Evolutionary conservation across 2,113 vertebrate species (phyloP).

Genomic region (Diadophis punctatus): DNA sequence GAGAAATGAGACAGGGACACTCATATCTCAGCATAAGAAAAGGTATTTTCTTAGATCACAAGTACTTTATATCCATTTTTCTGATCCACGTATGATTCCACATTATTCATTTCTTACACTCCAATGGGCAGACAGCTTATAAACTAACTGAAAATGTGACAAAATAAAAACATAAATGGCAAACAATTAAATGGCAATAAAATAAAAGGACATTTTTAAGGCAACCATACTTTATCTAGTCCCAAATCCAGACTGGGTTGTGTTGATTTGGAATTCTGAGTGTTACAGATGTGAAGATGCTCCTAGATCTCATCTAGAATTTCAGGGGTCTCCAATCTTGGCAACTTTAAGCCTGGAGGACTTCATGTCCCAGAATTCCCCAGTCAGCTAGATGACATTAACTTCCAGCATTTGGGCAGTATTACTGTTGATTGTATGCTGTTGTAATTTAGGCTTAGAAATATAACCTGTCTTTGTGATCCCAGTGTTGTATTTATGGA

Average conservation of each 20-base stretch:
- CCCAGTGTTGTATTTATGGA: neutral
- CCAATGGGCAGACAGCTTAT: neutral
- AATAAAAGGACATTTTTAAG: neutral
- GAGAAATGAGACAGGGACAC: neutral
- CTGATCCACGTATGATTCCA: neutral
- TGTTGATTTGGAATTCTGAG: neutral
- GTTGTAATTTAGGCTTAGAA: neutral
- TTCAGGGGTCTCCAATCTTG: too few relatives aligned
- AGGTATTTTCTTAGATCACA: neutral
- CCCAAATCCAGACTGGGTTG: neutral
- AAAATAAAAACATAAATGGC: neutral
- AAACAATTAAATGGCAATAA: neutral
- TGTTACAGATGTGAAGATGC: neutral
- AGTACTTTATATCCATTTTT: neutral
- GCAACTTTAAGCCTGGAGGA: too few relatives aligned
- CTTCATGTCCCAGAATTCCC: too few relatives aligned
- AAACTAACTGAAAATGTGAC: neutral
- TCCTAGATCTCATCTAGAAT: neutral
- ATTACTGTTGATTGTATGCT: neutral
- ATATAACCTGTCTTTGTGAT: neutral
- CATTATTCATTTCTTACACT: neutral
- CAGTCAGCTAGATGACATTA: neutral
- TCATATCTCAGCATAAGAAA: neutral
- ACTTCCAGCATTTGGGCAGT: neutral
- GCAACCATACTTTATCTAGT: neutral